These are phyloP conservation scores for Catharus ustulatus DNA, from an alignment of 2,797 vertebrate genomes.

Conservation along the genomic window DNA sequence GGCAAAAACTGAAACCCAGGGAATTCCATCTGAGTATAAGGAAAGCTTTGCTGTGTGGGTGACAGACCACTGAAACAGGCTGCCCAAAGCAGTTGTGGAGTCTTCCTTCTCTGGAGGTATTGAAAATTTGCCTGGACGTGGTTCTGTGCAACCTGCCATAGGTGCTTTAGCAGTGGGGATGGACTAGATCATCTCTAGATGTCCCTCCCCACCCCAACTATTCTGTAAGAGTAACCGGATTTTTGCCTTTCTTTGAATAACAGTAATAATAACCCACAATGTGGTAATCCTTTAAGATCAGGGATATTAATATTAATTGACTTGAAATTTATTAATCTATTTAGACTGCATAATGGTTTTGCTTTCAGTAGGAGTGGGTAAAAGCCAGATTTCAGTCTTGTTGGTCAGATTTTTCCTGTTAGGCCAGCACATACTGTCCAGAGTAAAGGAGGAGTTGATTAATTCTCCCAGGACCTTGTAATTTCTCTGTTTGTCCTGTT, in stretches of 20 bases:
- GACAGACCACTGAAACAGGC: neutral
- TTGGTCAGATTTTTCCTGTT: conserved; percentile 21
- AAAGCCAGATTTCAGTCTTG: conserved; percentile 26
- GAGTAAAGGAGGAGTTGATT: neutral
- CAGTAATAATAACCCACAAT: neutral
- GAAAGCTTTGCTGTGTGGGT: neutral
- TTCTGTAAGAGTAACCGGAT: neutral
- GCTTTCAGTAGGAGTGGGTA: neutral
- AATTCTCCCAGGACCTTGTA: neutral
- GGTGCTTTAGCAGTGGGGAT: neutral
- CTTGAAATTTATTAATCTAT: neutral
- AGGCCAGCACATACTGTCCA: neutral
- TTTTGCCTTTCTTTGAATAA: conserved; percentile 10
- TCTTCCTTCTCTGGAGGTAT: neutral
- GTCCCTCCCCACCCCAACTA: neutral
- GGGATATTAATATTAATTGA: neutral
- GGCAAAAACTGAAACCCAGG: neutral
- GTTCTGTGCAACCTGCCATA: neutral
- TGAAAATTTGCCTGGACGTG: neutral
- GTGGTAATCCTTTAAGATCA: conserved; percentile 1
- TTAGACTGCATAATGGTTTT: neutral
- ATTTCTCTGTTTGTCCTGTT: neutral
- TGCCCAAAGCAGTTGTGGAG: neutral
- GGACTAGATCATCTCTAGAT: neutral
- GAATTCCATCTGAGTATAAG: neutral